Conservation (phyloP, 2,888 invertebrate species). For the Cataglyphis altisquamis region DNA sequence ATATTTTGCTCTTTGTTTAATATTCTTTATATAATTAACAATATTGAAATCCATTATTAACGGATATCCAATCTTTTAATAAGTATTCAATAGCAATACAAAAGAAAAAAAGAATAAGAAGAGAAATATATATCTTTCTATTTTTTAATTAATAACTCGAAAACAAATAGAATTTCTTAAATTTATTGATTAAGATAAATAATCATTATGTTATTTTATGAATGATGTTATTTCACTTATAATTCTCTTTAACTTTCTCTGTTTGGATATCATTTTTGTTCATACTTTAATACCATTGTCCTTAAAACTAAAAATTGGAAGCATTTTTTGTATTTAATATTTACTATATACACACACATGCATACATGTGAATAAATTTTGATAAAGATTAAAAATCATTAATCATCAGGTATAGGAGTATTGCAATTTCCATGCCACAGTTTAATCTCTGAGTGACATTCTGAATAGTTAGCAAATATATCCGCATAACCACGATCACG, state of each 20-base stretch:
- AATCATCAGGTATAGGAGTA: conserved; percentile 88
- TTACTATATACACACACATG: neutral
- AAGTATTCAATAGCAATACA: neutral
- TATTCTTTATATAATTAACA: neutral
- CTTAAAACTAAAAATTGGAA: conserved; percentile 8
- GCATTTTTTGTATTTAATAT: neutral
- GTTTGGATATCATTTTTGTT: neutral
- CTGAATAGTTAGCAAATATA: conserved; percentile 91
- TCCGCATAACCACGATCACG: conserved; percentile 91
- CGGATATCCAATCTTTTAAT: neutral
- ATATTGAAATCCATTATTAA: too few species aligned
- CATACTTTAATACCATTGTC: neutral
- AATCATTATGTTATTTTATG: neutral
- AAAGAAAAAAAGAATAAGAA: neutral
- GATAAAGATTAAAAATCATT: conserved; percentile 17
- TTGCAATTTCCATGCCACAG: conserved; percentile 93
- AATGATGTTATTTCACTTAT: neutral
- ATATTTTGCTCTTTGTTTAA: neutral
- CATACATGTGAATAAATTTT: neutral
- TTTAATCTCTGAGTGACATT: conserved; percentile 89
- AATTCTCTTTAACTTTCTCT: neutral
- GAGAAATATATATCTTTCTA: neutral
- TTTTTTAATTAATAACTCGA: neutral
- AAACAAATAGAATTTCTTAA: neutral
- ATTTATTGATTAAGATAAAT: neutral